Base-by-base conservation (phyloP, 2,888 invertebrate genomes). In the Trachelus iudaicus region DNA sequence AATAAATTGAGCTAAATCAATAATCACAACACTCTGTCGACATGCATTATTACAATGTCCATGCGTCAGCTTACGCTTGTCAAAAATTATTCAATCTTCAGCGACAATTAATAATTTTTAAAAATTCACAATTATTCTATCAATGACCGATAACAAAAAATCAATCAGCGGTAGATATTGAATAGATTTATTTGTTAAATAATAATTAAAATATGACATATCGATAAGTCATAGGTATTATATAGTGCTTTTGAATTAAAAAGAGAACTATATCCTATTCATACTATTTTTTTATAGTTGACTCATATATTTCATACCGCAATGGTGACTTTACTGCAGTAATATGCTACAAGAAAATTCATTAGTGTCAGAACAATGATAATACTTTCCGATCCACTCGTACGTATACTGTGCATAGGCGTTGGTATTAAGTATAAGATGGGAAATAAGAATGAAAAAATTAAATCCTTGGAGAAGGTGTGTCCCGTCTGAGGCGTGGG, bases 401-500 rank as follows among this genome's bases (percentile, higher is more conserved):
- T 23, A 23, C 23, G 56, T 56, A 56, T 56, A 23, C 15, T 56
- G 23, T 56, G 23, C 56, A 56, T 56, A 23, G 56, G 23, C 23
- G 56, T 56, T 56, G 23, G 23, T 56, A 23, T 56, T 56, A 23
- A 23, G 56, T 56, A 56, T 56, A 56, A 56, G 56, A 56, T 56
- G 23, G 34, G 77, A 73, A 79, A 34, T 76, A 79, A 80, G 79
- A 81, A 75, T 40, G 37, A 79, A 77, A 73, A 79, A 79, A 77
- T 71, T 34, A 15, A 71, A 71, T 71, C 71, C 71, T 71, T 23
- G 74, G 75, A 77, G 81, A 81, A 76, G 83, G 83, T 79, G 83
- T 81, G 83, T 83, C 83, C 77, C 34, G 34, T 77, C 73, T 31
- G 71, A n/a, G 13, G 87, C 85, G 88, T 88, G 85, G 88, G 87